A percentile compares a stretch with the other conserved stretches of the same genome.
These are phyloP conservation scores for Zaprionus camerounensis DNA, from an alignment of 1,140 invertebrate genomes.

Conservation along the genomic window DNA sequence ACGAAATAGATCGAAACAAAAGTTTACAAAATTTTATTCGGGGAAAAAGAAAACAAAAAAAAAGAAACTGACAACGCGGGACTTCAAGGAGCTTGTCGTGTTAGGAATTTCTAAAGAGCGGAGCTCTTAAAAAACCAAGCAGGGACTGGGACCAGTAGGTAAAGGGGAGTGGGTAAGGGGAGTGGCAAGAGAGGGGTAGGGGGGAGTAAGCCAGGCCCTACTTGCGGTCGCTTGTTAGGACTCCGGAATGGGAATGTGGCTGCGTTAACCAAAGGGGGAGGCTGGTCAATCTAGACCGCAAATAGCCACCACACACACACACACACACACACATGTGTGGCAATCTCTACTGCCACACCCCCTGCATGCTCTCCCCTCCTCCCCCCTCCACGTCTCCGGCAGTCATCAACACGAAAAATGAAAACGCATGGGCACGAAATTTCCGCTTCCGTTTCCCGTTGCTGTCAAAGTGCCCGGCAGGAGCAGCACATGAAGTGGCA, in stretches of 20 bases:
- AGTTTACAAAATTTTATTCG: slow-evolving; percentile 55
- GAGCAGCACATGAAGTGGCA: slow-evolving; percentile 2
- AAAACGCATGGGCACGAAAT: slow-evolving; percentile 82
- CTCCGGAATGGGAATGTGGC: background rate
- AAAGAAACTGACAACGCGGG: slow-evolving; percentile 1
- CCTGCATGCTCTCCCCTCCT: background rate
- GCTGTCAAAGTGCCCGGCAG: slow-evolving; percentile 66
- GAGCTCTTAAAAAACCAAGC: background rate
- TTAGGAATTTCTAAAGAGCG: slow-evolving; percentile 44
- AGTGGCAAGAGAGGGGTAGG: background rate
- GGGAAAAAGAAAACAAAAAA: slow-evolving; percentile 16
- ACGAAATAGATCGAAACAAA: slow-evolving; percentile 67
- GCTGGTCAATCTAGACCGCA: slow-evolving; percentile 33
- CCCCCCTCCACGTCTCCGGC: slow-evolving; percentile 33
- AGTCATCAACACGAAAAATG: slow-evolving; percentile 72
- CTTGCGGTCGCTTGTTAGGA: slow-evolving; percentile 36
- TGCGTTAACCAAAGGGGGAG: slow-evolving; percentile 11
- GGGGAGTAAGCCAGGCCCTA: slow-evolving; percentile 14
- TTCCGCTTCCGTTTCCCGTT: slow-evolving; percentile 77
- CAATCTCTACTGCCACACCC: background rate
- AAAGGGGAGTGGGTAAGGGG: too few relatives aligned
- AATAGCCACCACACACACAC: slow-evolving; percentile 12
- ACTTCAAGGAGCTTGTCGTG: slow-evolving; percentile 24
- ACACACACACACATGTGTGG: background rate
- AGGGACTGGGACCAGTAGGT: background rate